Conservation (phyloP, 2,113 vertebrate species). For the Phylloscopus trochilus region DNA sequence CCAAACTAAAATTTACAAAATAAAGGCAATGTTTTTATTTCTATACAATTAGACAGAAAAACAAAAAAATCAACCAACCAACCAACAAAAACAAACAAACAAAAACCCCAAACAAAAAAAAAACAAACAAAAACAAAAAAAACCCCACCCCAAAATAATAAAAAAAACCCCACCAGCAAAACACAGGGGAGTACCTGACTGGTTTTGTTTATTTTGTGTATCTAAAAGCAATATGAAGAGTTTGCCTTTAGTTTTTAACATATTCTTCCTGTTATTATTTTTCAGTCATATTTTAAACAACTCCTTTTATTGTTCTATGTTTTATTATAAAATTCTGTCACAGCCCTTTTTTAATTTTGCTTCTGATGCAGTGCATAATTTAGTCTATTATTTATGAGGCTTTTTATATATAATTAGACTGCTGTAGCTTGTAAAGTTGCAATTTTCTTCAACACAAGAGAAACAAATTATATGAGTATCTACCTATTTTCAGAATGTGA, state of each 20-base stretch:
- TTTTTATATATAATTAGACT: neutral
- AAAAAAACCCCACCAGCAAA: neutral
- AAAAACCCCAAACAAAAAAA: no score
- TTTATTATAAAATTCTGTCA: neutral
- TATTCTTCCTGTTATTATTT: neutral
- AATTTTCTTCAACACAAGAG: neutral
- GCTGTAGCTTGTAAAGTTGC: neutral
- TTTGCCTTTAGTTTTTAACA: rapidly evolving
- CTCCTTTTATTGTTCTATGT: neutral
- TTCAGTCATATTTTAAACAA: neutral
- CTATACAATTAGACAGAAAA: neutral
- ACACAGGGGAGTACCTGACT: neutral
- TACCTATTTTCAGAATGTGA: neutral
- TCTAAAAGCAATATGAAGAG: neutral
- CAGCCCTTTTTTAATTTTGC: neutral
- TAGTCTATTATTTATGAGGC: neutral
- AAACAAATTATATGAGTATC: neutral
- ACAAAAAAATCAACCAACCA: neutral
- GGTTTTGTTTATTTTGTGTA: neutral
- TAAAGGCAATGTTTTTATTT: neutral
- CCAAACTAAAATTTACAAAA: neutral
- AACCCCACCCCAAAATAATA: no score
- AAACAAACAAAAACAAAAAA: no score
- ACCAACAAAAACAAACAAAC: no score
- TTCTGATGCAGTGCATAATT: neutral